A percentile compares a stretch with the other conserved stretches of the same genome.
Evolutionary conservation across 2,113 vertebrate species (phyloP).

Genomic region (Thoracochromis brauschi): DNA sequence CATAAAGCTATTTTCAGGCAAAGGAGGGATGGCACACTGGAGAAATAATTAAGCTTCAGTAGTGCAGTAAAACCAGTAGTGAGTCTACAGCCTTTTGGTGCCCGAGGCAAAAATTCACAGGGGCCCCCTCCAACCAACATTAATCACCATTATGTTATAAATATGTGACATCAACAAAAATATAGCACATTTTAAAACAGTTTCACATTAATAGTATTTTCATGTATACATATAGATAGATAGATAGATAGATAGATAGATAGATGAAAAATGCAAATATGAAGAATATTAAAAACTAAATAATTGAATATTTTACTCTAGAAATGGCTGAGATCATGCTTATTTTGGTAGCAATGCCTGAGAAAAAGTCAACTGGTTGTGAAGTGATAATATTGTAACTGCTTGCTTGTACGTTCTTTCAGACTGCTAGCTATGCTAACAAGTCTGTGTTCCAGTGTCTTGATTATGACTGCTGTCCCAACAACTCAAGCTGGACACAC

Average conservation of each 20-base stretch:
- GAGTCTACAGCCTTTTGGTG: not conserved
- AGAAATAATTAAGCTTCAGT: not conserved
- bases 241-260: not conserved
- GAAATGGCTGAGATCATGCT: fast-evolving
- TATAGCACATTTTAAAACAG: not conserved
- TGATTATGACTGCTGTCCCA: not conserved
- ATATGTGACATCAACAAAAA: not conserved
- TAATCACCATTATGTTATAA: not conserved
- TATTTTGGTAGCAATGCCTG: not conserved
- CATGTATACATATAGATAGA: not conserved
- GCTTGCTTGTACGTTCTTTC: fast-evolving
- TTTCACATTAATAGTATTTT: not conserved
- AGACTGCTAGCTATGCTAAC: not conserved
- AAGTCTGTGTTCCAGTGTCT: not conserved
- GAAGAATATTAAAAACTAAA: not conserved
- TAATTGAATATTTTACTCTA: not conserved
- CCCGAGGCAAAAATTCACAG: not conserved
- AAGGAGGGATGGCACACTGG: too few species aligned
- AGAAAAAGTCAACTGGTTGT: not conserved
- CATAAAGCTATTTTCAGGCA: not conserved
- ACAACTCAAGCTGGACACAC: not conserved
- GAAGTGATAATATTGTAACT: not conserved
- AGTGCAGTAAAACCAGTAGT: not conserved
- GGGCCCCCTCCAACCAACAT: not conserved
- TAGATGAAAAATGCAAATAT: not conserved